A percentile compares a stretch with the other conserved stretches of the same genome.
These are phyloP conservation scores for Papilio polytes DNA, from an alignment of 1,140 invertebrate genomes.

Conservation along the genomic window DNA sequence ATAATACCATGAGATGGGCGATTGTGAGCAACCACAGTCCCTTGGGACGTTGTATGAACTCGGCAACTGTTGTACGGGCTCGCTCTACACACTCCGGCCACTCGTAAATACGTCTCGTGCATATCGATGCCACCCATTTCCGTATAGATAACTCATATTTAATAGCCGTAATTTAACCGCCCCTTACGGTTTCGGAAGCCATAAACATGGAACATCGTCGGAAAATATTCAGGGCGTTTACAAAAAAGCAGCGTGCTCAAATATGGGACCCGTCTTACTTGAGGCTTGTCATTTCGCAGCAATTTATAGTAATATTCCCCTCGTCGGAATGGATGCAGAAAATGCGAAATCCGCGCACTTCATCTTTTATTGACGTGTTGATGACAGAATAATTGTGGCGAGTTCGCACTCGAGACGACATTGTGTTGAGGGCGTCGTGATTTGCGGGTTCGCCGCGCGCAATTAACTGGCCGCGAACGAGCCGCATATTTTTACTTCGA, in stretches of 20 bases:
- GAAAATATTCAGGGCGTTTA: slow-evolving; percentile 28
- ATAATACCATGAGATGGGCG: slow-evolving; percentile 54
- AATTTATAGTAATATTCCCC: slow-evolving; percentile 38
- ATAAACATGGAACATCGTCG: slow-evolving; percentile 45
- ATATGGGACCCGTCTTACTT: slow-evolving; percentile 30
- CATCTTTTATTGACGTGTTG: slow-evolving; percentile 39
- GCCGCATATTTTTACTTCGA: slow-evolving; percentile 60
- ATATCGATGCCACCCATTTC: slow-evolving; percentile 53
- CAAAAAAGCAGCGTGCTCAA: slow-evolving; percentile 32
- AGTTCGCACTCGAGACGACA: slow-evolving; percentile 32
- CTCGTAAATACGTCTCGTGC: slow-evolving; percentile 60
- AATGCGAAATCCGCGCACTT: slow-evolving; percentile 19
- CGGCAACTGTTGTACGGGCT: slow-evolving; percentile 56
- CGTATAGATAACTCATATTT: slow-evolving; percentile 56
- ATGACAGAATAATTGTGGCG: slow-evolving; percentile 40
- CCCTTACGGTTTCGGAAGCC: slow-evolving; percentile 51
- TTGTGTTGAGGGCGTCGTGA: slow-evolving; percentile 46
- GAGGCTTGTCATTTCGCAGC: slow-evolving; percentile 30
- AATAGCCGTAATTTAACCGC: slow-evolving; percentile 52
- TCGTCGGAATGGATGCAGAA: slow-evolving; percentile 6
- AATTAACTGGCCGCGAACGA: slow-evolving; percentile 32
- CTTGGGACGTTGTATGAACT: slow-evolving; percentile 54
- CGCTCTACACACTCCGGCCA: slow-evolving; percentile 56
- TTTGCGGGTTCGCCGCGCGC: slow-evolving; percentile 49
- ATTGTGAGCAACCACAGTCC: slow-evolving; percentile 56